Evolutionary conservation across 2,888 invertebrate species (phyloP), one percentile per base, ranked within the genome.

Genomic region (Lasioglossum oenotherae): DNA sequence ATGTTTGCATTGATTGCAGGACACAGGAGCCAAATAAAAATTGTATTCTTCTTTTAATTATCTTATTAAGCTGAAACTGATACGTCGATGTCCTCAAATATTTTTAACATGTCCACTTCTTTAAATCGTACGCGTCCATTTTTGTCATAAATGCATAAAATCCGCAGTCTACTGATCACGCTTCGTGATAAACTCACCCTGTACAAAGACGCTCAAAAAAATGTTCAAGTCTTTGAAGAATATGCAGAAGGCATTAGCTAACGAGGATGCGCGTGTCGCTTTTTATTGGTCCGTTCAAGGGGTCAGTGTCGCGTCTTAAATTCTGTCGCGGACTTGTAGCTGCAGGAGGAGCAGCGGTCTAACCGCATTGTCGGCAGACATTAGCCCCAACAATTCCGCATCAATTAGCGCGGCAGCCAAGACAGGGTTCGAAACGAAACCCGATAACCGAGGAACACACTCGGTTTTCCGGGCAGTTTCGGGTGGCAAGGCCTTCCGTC

Each of bases 381-480:
- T 69, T 53, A 49, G 19, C 60, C 69, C 73, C 46, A 31, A 31
- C 73, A 49, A 31, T 73, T 46, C 49, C 49, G 31, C 73, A 57
- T 57, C 69, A 23, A 69, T 69, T 69, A 78, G 31, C 35, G n/a
- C 31, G 38, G 2, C 64, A n/a, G 73, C 23, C 38, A 78, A 78
- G 77, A 53, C 44, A 69, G 69, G 71, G 81, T 60, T 41, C 46
- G 31, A 46, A 49, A 87, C 87, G 88, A 84, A 84, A 84, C 82
- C 69, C 78, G 84, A 90, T 87, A 82, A 78, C 72, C 76, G 46
- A 49, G 87, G 74, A 67, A 85, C 85, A 78, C 79, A 82, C 46
- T 53, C 76, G 79, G 74, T 79, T 80, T 80, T 74, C 87, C 82
- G 78, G 79, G 35, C 74, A 89, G 90, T 87, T 83, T 87, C 90